A percentile compares a stretch with the other conserved stretches of the same genome.
phyloP scores from a whole-genome alignment of 2,113 vertebrate genomes.

The Passer domesticus region DNA sequence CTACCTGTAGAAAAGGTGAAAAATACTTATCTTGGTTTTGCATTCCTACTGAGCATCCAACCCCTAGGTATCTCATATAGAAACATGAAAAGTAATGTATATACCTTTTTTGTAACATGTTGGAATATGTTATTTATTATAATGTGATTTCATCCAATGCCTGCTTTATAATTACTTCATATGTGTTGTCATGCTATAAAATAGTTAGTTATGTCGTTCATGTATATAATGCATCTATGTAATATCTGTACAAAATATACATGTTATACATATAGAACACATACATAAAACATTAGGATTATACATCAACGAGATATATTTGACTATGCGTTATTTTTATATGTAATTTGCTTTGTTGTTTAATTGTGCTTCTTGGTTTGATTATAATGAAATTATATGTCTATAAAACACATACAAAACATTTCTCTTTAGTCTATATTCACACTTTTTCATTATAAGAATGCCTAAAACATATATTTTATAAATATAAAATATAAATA shows the following conservation, averaged over 20 bases:
- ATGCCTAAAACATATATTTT: background rate
- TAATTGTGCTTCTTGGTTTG: background rate
- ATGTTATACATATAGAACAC: accelerated
- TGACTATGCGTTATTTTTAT: background rate
- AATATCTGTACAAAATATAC: background rate
- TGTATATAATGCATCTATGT: background rate
- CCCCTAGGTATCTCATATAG: background rate
- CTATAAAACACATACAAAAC: accelerated
- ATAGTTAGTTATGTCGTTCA: background rate
- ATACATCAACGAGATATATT: background rate
- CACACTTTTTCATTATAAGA: background rate
- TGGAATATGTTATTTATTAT: background rate
- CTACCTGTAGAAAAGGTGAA: background rate
- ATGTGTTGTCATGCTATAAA: accelerated
- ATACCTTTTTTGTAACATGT: accelerated
- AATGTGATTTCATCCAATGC: background rate
- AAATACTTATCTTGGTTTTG: background rate
- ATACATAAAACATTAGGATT: background rate
- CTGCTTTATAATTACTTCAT: accelerated
- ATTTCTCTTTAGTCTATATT: background rate
- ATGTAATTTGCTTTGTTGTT: background rate
- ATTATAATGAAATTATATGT: background rate
- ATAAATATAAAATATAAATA: too few species aligned
- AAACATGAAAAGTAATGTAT: background rate
- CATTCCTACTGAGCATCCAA: background rate